These are phyloP conservation scores for Ectropis grisescens DNA, from an alignment of 1,140 invertebrate species.

Conservation along the genomic window DNA sequence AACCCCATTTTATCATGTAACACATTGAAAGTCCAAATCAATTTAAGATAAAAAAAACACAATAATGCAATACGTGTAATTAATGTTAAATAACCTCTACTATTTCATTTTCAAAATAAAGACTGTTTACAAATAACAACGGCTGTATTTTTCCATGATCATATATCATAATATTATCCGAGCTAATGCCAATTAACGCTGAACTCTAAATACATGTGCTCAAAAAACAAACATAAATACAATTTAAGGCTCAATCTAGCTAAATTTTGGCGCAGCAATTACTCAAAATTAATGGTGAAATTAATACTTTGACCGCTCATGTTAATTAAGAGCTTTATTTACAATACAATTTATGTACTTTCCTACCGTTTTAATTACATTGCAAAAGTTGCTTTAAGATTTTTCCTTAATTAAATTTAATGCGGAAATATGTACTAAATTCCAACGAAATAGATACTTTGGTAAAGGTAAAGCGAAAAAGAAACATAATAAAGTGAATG, in stretches of 20 bases:
- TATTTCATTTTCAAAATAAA: no score
- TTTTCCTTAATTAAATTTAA: no score
- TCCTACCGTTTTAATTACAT: conserved; percentile 16
- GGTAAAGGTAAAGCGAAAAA: no score
- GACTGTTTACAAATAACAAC: no score
- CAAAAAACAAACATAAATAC: conserved; percentile 55
- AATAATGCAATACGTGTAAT: no score
- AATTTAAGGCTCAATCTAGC: conserved; percentile 50
- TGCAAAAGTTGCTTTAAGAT: conserved; percentile 2
- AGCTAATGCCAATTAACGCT: conserved; percentile 47
- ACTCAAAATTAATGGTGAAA: conserved; percentile 65
- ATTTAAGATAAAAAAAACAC: no score
- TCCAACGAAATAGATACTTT: no score
- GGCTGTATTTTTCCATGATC: conserved; percentile 14
- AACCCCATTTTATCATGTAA: no score
- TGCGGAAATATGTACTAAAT: no score
- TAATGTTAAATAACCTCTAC: no score
- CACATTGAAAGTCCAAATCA: no score
- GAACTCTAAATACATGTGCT: conserved; percentile 39
- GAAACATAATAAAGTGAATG: no score
- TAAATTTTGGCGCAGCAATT: conserved; percentile 54
- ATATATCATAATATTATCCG: conserved; percentile 45
- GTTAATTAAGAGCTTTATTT: conserved; percentile 53
- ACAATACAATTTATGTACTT: conserved; percentile 15
- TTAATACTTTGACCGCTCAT: conserved; percentile 63